Conservation (phyloP, 2,888 invertebrate species). For the Harmothoe impar region DNA sequence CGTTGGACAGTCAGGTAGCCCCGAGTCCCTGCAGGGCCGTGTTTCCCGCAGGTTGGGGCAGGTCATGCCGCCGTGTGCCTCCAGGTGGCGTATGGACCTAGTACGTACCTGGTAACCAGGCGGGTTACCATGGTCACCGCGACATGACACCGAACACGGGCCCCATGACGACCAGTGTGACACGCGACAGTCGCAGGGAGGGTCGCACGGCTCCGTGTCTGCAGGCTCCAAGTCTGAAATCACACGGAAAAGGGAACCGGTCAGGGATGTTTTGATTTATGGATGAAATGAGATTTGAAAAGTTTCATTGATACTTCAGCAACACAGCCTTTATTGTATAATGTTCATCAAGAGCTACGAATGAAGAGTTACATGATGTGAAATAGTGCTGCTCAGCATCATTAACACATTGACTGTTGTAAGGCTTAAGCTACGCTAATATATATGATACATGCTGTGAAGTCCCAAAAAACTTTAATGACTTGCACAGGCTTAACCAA, state of each 20-base stretch:
- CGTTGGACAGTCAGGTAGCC: conserved; percentile 62
- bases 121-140: conserved; percentile 5
- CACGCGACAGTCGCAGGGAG: conserved; percentile 66
- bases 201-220: conserved; percentile 58
- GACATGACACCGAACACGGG: conserved; percentile 66
- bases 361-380: too few species aligned
- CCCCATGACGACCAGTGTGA: conserved; percentile 66
- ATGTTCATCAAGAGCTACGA: too few species aligned
- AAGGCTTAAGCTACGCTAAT: too few species aligned
- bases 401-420: too few species aligned
- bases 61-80: conserved; percentile 61
- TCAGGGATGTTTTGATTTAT: too few species aligned
- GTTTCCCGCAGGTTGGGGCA: conserved; percentile 65
- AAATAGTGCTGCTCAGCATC: too few species aligned
- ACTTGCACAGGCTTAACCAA: too few species aligned
- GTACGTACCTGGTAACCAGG: conserved; percentile 64
- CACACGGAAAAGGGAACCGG: not conserved
- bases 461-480: too few species aligned
- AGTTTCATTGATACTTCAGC: too few species aligned
- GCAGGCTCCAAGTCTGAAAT: conserved; percentile 52
- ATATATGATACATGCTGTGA: too few species aligned
- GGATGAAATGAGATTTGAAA: too few species aligned
- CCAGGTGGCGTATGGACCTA: conserved; percentile 33
- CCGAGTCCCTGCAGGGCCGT: conserved; percentile 41
- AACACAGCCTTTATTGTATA: too few species aligned